Base-by-base conservation (phyloP, 2,113 vertebrate species). In the Hemibagrus wyckioides region DNA sequence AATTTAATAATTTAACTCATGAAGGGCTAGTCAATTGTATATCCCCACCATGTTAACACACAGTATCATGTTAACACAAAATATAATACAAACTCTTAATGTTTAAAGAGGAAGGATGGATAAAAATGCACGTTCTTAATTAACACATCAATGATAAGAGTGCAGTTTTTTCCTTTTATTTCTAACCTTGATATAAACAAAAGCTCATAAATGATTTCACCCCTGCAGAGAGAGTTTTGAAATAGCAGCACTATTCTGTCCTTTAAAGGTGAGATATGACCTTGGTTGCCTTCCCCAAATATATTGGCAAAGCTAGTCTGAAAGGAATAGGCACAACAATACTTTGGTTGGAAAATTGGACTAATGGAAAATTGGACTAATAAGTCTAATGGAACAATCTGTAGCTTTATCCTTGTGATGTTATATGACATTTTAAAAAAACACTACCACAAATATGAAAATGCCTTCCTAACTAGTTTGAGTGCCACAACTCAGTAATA, bases 381-480 rank as follows among this genome's bases (percentile, higher is more conserved):
- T 71, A 63, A 48, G 17, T 75, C 30, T 23, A 87, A 81, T 36
- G 73, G 44, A 85, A 50, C 33, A 87, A 59, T 44, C 2, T 25
- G 36, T 82, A 73, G 15, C 56, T 85, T 33, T 19, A 59, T 79
- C 30, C 19, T n/a, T 21, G 33, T 50, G 28, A 77, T 15, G 23
- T 39, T 56, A 80, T 36, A 36, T n/a, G 23, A 67, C 82, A 83
- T 89, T 89, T 90, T 90, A 88, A 25, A 76, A 48, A 76, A 48
- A 85, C 56, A 84, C 90, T 89, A 91, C 88, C 83, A 90, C 9
- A 86, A 82, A 91, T 82, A 15, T 61, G 89, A 77, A 79, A 77
- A 79, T 33, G 76, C 6, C 44, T 77, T 52, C 75, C 48, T 52
- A 79, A 19, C 25, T 50, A 50, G 9, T n/a, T 77, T n/a, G 44